phyloP scores from a whole-genome alignment of 2,797 vertebrate genomes.

The Melanotaenia trifasciata region DNA sequence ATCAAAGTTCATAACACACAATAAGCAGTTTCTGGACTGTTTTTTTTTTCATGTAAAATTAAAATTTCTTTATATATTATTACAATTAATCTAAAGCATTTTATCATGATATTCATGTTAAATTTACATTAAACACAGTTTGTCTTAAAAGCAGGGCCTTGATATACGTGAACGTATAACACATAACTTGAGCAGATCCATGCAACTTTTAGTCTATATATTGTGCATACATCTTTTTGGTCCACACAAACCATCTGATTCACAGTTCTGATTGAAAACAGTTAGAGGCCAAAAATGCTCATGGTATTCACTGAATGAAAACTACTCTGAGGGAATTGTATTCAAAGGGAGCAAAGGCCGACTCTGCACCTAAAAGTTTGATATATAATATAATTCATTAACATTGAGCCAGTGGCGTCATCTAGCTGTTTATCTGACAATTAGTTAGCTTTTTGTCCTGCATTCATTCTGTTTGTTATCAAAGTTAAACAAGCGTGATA shows the following conservation, averaged over 20 bases:
- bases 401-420: too few species aligned
- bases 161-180: background rate
- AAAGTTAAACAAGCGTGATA: too few species aligned
- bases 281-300: background rate
- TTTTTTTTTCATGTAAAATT: conserved; percentile 15
- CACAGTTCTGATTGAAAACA: background rate
- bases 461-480: too few species aligned
- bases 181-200: background rate
- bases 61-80: background rate
- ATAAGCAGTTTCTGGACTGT: conserved; percentile 14
- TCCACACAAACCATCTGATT: background rate
- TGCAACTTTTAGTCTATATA: background rate
- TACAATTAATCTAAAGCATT: background rate
- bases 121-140: background rate
- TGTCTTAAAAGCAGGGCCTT: background rate
- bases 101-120: background rate
- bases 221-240: background rate
- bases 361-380: too few species aligned
- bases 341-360: too few species aligned
- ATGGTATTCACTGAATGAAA: background rate
- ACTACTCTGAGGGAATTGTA: too few species aligned
- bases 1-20: conserved; percentile 68
- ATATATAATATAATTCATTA: too few species aligned
- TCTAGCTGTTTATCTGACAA: too few species aligned
- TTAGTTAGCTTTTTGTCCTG: too few species aligned